Base-by-base conservation (phyloP, 2,113 vertebrate genomes). In the Lepus timidus region DNA sequence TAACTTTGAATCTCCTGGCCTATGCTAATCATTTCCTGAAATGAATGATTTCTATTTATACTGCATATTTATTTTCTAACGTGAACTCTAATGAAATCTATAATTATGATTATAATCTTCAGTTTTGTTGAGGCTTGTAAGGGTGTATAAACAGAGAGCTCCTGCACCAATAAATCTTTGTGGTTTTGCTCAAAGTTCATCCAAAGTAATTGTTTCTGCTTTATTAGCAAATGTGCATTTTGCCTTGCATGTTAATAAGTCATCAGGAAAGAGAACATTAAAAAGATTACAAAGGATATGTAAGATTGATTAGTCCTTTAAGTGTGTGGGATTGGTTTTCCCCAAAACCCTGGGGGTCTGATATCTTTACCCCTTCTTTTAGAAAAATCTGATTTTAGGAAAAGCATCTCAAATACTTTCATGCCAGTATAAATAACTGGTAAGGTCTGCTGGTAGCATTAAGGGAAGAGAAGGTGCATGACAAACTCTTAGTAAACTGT, bases 21-120 rank as follows among this genome's bases (percentile, higher is more conserved):
- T 88, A 88, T 85, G 65, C 13, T 52, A 80, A 12, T 88, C n/a
- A 49, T 68, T 80, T 71, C 71, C 36, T 33, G n/a, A 68, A 86
- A 86, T 31, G 31, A 39, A 82, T 71, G 10, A 82, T 89, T 92
- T 84, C 51, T 81, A 62, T 58, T 52, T 90, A 64, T 11, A 58
- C 4, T 58, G 5, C n/a, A 33, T 3, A 8, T 51, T 80, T 64
- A 64, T 71, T 94, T 88, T 76, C 25, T 74, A 65, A 92, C 83
- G 49, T 12, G 1, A 88, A 36, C 74, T 9, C 23, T 67, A 14
- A 44, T 75, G 29, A 55, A 92, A 88, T 68, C 64, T 92, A 14
- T 67, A 51, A 84, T 8, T 17, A 33, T 25, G 61, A 90, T 51
- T 65, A 67, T 36, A 51, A 52, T 19, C 79, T 82, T 92, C 62